These are phyloP conservation scores for Eupeodes latifasciatus DNA, from an alignment of 2,888 invertebrate species.

Conservation along the genomic window DNA sequence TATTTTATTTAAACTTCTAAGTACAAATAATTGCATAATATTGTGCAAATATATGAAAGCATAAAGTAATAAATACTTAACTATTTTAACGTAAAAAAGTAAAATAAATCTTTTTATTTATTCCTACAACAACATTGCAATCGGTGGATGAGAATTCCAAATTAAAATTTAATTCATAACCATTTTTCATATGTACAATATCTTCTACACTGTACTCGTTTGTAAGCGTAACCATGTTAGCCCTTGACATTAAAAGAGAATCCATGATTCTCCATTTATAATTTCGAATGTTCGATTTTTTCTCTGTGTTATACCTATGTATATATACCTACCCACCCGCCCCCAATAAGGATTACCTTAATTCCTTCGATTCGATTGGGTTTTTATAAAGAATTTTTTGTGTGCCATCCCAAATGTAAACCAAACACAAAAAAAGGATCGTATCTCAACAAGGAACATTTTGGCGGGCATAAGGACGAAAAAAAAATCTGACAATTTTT, in stretches of 20 bases:
- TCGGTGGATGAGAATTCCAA: background rate
- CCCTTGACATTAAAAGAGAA: constrained; percentile 10
- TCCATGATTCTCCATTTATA: constrained; percentile 24
- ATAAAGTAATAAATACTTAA: background rate
- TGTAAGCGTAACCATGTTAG: background rate
- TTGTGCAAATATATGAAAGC: too few relatives aligned
- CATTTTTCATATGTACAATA: background rate
- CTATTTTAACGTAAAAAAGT: background rate
- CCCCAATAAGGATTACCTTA: constrained; percentile 61
- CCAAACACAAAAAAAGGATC: background rate
- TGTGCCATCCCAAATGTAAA: constrained; percentile 23
- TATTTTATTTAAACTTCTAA: too few relatives aligned
- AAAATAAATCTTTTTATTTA: constrained; percentile 4
- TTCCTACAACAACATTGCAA: background rate
- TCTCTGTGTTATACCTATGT: background rate
- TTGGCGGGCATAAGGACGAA: background rate
- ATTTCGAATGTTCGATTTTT: constrained; percentile 52
- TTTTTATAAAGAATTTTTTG: constrained; percentile 17
- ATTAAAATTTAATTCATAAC: constrained; percentile 19
- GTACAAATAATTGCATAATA: too few relatives aligned
- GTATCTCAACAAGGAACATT: constrained; percentile 16
- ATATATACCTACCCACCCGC: background rate
- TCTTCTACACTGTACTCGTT: background rate
- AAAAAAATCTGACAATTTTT: constrained; percentile 57
- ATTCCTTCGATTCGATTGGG: constrained; percentile 59